Conservation (phyloP, 2,888 invertebrate genomes). For the Rhamnusium bicolor region DNA sequence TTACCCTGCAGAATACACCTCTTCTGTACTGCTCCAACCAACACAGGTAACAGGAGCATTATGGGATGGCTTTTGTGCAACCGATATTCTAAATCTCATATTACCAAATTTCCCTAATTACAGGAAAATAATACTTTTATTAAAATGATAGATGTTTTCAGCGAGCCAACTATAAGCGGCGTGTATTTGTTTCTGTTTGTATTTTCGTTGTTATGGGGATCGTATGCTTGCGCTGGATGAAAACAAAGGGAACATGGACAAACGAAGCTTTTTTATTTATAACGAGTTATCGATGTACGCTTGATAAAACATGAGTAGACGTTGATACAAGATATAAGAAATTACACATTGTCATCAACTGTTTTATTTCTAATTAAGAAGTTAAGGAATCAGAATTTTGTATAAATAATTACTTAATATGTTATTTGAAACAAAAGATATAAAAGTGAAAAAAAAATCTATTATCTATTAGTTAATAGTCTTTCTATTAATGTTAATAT, state of each 20-base stretch:
- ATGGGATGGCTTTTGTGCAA: conserved; percentile 84
- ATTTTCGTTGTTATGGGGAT: conserved; percentile 26
- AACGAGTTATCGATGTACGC: not conserved
- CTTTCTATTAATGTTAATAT: too few species aligned
- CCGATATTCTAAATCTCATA: conserved; percentile 88
- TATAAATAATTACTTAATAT: too few species aligned
- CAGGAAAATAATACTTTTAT: not conserved
- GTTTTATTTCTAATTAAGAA: too few species aligned
- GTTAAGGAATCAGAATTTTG: too few species aligned
- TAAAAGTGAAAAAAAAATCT: too few species aligned
- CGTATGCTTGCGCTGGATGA: not conserved
- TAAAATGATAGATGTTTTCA: conserved; percentile 2
- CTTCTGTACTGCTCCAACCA: conserved; percentile 95
- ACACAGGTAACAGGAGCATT: conserved; percentile 89
- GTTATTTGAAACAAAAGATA: too few species aligned
- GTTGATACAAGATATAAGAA: too few species aligned
- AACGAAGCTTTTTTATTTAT: not conserved
- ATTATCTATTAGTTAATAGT: too few species aligned
- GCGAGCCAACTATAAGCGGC: not conserved
- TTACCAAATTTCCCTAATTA: not conserved
- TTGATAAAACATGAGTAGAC: not conserved
- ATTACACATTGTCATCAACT: too few species aligned
- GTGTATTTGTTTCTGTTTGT: conserved; percentile 28
- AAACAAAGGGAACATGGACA: not conserved
- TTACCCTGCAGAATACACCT: conserved; percentile 92